Percentiles rank a stretch among this genome's conserved stretches.
Evolutionary conservation across 2,888 invertebrate genomes (phyloP).

Genomic region (Ichneumon xanthorius): DNA sequence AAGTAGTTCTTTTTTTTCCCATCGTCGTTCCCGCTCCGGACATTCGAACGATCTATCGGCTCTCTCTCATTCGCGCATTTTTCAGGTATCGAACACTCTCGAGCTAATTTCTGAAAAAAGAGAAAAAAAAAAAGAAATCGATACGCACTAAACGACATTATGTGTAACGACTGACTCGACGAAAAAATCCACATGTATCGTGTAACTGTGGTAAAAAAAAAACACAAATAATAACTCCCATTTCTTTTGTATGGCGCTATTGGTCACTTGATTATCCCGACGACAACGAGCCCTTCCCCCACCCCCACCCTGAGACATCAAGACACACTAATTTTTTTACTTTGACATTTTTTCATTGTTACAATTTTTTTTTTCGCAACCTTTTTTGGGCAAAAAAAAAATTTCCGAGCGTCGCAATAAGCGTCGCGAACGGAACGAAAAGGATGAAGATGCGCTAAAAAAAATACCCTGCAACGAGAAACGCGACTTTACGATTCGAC

Average conservation of each 20-base stretch:
- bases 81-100: background rate
- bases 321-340: no score
- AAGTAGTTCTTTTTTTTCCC: constrained; percentile 22
- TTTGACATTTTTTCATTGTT: no score
- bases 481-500: no score
- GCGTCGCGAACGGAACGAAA: no score
- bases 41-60: background rate
- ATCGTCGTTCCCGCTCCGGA: constrained; percentile 20
- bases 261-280: background rate
- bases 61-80: constrained; percentile 16
- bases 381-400: no score
- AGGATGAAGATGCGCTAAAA: no score
- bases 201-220: constrained; percentile 16
- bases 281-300: background rate
- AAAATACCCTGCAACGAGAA: no score
- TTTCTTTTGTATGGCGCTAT: constrained; percentile 17
- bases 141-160: constrained; percentile 36
- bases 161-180: constrained; percentile 41
- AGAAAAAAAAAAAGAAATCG: constrained; percentile 41
- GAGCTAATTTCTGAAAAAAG: background rate
- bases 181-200: constrained; percentile 22
- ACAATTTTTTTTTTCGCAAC: no score
- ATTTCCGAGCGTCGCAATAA: no score
- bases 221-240: constrained; percentile 13
- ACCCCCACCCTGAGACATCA: no score